Conservation (phyloP, 1,140 invertebrate genomes). For the Drosophila mojavensis region DNA sequence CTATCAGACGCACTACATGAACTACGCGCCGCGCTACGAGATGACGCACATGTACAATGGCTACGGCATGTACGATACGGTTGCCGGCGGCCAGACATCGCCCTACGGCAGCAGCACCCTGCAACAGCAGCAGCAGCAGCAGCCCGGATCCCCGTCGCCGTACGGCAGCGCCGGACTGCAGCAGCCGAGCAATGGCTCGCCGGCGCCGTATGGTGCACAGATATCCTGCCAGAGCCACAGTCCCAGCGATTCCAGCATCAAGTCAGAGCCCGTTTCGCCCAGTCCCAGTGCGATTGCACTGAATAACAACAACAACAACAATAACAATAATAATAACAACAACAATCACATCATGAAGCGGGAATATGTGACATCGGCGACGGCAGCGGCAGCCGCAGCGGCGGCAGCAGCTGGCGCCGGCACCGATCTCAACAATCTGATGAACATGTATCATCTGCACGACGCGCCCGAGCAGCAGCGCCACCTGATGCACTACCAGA, state of each 20-base stretch:
- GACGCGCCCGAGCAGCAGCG: slow-evolving; percentile 85
- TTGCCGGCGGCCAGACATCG: slow-evolving; percentile 85
- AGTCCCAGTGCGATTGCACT: slow-evolving; percentile 84
- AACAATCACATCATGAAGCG: slow-evolving; percentile 87
- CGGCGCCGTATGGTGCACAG: slow-evolving; percentile 87
- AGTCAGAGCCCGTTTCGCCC: slow-evolving; percentile 92
- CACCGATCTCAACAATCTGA: slow-evolving; percentile 86
- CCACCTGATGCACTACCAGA: slow-evolving; percentile 82
- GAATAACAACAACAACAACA: slow-evolving; percentile 77
- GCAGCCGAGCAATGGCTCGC: slow-evolving; percentile 84
- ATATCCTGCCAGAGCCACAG: slow-evolving; percentile 90
- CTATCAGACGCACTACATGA: slow-evolving; percentile 91
- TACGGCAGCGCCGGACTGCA: slow-evolving; percentile 84
- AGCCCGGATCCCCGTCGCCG: slow-evolving; percentile 87
- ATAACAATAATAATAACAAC: slow-evolving; percentile 64
- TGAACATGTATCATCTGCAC: slow-evolving; percentile 87
- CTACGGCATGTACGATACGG: slow-evolving; percentile 87
- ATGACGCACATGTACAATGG: slow-evolving; percentile 88
- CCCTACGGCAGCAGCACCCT: slow-evolving; percentile 84
- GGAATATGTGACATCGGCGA: slow-evolving; percentile 85
- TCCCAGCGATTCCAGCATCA: slow-evolving; percentile 92
- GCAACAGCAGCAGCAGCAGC: slow-evolving; percentile 84
- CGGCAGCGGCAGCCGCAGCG: slow-evolving; percentile 46
- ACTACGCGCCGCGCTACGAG: slow-evolving; percentile 88
- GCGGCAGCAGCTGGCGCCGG: slow-evolving; percentile 81